Conservation (phyloP, 2,888 invertebrate genomes). For the Hirtodrosophila confusa region DNA sequence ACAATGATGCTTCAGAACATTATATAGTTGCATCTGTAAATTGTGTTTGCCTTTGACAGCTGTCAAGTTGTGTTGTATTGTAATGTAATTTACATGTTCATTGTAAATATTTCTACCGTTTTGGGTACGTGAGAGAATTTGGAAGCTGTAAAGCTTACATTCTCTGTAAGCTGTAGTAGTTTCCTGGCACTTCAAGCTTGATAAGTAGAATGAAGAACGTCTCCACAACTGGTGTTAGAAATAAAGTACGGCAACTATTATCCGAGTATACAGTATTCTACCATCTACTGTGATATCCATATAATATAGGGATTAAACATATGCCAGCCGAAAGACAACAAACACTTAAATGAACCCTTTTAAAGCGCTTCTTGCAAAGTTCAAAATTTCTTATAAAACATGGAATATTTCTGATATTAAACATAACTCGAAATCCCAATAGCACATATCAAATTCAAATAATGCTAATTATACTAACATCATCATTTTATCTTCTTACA, state of each 20-base stretch:
- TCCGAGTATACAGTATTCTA: too few relatives aligned
- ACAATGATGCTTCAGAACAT: constrained; percentile 47
- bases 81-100: constrained; percentile 63
- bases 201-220: too few relatives aligned
- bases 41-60: constrained; percentile 62
- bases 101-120: constrained; percentile 28
- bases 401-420: not conserved
- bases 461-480: constrained; percentile 14
- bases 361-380: too few relatives aligned
- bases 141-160: constrained; percentile 1
- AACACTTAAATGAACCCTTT: too few relatives aligned
- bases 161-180: constrained; percentile 12
- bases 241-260: too few relatives aligned
- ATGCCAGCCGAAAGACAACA: too few relatives aligned
- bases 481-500: constrained; percentile 9
- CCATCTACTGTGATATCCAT: too few relatives aligned
- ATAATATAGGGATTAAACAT: too few relatives aligned
- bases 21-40: constrained; percentile 41
- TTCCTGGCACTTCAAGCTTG: constrained; percentile 8
- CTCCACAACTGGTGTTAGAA: too few relatives aligned
- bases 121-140: constrained; percentile 58
- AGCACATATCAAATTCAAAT: constrained; percentile 9
- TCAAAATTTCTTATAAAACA: not conserved
- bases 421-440: not conserved
- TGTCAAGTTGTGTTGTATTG: constrained; percentile 59